Evolutionary conservation across 1,140 invertebrate species (phyloP).

Genomic region (Papilio xuthus): DNA sequence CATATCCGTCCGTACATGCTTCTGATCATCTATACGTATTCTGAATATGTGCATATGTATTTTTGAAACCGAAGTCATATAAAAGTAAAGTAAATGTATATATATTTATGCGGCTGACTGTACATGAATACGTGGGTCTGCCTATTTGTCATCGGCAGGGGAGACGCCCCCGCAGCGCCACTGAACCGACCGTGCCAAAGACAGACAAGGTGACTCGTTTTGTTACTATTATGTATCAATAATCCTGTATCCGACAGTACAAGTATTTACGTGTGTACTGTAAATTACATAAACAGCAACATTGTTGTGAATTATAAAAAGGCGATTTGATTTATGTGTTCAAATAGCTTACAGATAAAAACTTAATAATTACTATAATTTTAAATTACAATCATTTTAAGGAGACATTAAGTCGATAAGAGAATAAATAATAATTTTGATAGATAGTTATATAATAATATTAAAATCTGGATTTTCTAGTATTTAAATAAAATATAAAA

Average conservation of each 20-base stretch:
- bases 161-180: conserved; percentile 20
- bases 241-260: conserved; percentile 6
- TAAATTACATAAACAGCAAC: not conserved
- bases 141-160: not conserved
- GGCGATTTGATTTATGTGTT: not conserved
- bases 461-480: not conserved
- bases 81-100: too few relatives aligned
- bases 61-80: too few relatives aligned
- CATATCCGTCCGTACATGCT: too few relatives aligned
- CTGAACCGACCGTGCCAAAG: not conserved
- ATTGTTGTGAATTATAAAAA: not conserved
- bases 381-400: not conserved
- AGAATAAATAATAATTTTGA: not conserved
- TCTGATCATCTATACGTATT: too few relatives aligned
- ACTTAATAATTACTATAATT: not conserved
- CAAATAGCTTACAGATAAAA: not conserved
- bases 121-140: not conserved
- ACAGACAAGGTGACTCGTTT: conserved; percentile 24
- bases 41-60: too few relatives aligned
- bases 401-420: not conserved
- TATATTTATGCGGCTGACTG: not conserved
- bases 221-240: conserved; percentile 16
- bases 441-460: not conserved
- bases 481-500: not conserved
- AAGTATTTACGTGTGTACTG: not conserved